Percentiles rank a stretch among this genome's conserved stretches.
phyloP scores from a whole-genome alignment of 2,888 invertebrate species.

The Agrotis puta region DNA sequence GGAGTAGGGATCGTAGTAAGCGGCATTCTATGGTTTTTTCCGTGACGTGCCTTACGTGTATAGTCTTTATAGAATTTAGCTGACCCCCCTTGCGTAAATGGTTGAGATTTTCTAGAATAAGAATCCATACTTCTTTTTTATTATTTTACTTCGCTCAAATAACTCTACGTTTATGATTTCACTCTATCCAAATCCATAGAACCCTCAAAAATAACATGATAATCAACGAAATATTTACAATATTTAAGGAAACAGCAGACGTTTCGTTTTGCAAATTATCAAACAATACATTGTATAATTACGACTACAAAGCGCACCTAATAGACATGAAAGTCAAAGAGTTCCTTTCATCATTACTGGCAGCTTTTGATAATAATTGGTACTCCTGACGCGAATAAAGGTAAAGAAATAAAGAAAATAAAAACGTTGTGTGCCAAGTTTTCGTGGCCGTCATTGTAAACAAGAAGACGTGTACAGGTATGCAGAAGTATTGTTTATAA shows the following conservation, averaged over 20 bases:
- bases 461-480: conserved; percentile 21
- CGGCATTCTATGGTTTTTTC: no score
- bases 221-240: conserved; percentile 18
- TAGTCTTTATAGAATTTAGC: no score
- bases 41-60: no score
- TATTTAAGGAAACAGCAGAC: conserved; percentile 27
- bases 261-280: conserved; percentile 45
- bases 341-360: conserved; percentile 47
- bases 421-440: conserved; percentile 25
- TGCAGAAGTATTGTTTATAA: not conserved
- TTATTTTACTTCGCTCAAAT: no score
- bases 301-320: conserved; percentile 52
- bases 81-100: no score
- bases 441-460: conserved; percentile 21
- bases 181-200: not conserved
- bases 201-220: conserved; percentile 9
- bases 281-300: conserved; percentile 55
- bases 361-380: conserved; percentile 56
- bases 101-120: no score
- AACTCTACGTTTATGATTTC: not conserved
- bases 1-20: no score
- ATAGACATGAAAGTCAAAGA: conserved; percentile 47
- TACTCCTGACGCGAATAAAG: conserved; percentile 41
- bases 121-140: no score
- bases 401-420: conserved; percentile 5